Percentiles rank a stretch among this genome's conserved stretches.
Evolutionary conservation across 1,140 invertebrate species (phyloP).

Genomic region (Thaumetopoea pityocampa): DNA sequence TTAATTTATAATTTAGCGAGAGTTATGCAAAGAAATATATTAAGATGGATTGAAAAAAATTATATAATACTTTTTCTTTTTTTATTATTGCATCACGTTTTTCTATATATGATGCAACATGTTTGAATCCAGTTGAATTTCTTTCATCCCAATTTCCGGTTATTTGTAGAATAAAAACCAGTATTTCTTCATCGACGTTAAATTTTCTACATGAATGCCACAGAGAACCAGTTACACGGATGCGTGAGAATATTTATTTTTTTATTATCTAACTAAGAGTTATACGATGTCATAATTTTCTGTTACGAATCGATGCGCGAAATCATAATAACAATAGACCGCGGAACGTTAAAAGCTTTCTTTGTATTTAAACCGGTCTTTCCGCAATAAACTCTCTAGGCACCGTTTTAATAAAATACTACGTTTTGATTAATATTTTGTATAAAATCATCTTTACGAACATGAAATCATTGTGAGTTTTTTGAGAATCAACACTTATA

Average conservation of each 20-base stretch:
- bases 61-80: conserved; percentile 32
- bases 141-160: too few relatives aligned
- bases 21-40: conserved; percentile 34
- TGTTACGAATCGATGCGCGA: conserved; percentile 16
- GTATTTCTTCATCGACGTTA: too few relatives aligned
- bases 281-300: conserved; percentile 19
- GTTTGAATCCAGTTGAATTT: too few relatives aligned
- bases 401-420: too few relatives aligned
- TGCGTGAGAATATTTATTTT: conserved; percentile 1
- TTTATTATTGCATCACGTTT: conserved; percentile 5
- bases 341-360: too few relatives aligned
- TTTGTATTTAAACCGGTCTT: too few relatives aligned
- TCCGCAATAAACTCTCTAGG: too few relatives aligned
- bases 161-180: too few relatives aligned
- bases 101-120: too few relatives aligned
- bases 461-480: conserved; percentile 6
- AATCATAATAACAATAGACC: conserved; percentile 6
- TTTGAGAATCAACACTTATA: conserved; percentile 13
- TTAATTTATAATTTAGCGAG: conserved; percentile 41
- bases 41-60: conserved; percentile 16
- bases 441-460: conserved; percentile 7
- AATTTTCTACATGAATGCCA: too few relatives aligned
- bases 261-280: conserved; percentile 1
- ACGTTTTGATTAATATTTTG: conserved; percentile 8
- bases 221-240: conserved; percentile 4